A percentile compares a stretch with the other conserved stretches of the same genome.
phyloP scores from a whole-genome alignment of 2,113 vertebrate genomes.

The Peromyscus leucopus region DNA sequence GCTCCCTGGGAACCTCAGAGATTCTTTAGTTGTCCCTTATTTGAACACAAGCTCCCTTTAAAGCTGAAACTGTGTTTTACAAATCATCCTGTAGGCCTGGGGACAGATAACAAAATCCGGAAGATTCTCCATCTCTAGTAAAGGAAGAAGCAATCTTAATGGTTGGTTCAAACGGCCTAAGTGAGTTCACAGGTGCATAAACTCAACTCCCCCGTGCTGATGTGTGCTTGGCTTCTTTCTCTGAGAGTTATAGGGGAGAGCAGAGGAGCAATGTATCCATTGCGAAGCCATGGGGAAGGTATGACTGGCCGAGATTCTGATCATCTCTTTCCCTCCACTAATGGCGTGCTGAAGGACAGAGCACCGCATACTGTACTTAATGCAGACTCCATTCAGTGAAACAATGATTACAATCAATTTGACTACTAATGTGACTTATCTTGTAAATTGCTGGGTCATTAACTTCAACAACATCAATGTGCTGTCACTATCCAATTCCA shows the following conservation, averaged over 20 bases:
- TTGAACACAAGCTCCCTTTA: neutral
- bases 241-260: neutral
- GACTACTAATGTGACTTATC: conserved; percentile 90
- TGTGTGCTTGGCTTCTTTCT: neutral
- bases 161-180: neutral
- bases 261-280: neutral
- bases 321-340: conserved; percentile 53
- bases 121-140: neutral
- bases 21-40: conserved; percentile 1
- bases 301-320: conserved; percentile 28
- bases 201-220: neutral
- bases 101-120: neutral
- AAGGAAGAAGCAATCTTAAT: neutral
- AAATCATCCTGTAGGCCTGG: neutral
- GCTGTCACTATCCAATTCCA: conserved; percentile 89
- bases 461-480: conserved; percentile 90
- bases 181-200: conserved; percentile 4
- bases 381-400: conserved; percentile 87
- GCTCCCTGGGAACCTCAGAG: neutral
- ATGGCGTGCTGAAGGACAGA: conserved; percentile 76
- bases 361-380: conserved; percentile 86
- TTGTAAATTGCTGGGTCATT: conserved; percentile 91
- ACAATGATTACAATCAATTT: conserved; percentile 92
- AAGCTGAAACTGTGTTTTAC: neutral
- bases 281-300: neutral